Conservation (phyloP, 2,888 invertebrate genomes). For the Philonicus albiceps region DNA sequence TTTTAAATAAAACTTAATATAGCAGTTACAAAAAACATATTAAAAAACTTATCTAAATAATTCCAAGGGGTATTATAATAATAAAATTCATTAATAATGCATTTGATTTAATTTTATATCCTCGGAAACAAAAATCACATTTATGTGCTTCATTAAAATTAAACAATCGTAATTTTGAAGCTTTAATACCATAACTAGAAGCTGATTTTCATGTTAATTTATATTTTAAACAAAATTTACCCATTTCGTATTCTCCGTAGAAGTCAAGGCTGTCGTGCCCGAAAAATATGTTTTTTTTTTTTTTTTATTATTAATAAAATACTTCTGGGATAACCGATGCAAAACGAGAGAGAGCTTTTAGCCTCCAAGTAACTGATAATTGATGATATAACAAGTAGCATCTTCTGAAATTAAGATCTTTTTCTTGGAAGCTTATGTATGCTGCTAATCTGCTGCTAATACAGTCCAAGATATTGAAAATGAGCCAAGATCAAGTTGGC, state of each 20-base stretch:
- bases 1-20: no score
- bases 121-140: neutral
- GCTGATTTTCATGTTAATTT: neutral
- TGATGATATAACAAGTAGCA: neutral
- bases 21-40: no score
- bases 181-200: neutral
- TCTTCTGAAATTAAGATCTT: neutral
- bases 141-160: neutral
- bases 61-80: neutral
- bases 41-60: no score
- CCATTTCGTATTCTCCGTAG: neutral
- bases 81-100: neutral
- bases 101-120: neutral
- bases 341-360: neutral
- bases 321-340: neutral
- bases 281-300: neutral
- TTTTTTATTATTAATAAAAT: neutral
- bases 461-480: neutral
- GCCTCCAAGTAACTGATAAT: neutral
- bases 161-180: neutral
- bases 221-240: neutral
- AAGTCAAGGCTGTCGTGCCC: neutral
- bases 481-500: neutral
- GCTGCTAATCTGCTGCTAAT: neutral
- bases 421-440: neutral